Evolutionary conservation across 2,797 vertebrate genomes (phyloP), one percentile per base, ranked within the genome.

Genomic region (Phoeniculus purpureus): DNA sequence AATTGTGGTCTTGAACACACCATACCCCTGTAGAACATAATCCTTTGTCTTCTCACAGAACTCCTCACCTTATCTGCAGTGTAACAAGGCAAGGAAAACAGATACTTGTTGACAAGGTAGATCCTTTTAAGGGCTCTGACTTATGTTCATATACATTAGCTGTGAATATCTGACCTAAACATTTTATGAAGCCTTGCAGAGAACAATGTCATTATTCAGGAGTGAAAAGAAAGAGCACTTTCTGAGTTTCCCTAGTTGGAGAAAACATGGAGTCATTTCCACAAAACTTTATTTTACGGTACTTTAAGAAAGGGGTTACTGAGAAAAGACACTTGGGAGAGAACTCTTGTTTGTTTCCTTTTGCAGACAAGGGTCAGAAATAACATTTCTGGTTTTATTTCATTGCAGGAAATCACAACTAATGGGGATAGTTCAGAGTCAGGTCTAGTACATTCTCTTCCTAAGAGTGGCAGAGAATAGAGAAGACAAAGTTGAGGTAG

Each of bases 161-260:
- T 62, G 17, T 73, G 72, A 76, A 66, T 79, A 48, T 56, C 20
- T 77, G 83, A 71, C 77, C 23, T 43, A 64, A 77, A 48, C 29
- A 34, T 27, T 73, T 37, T 29, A 52, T 52, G 22, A 62, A 60
- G 7, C 76, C 7, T 47, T 76, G 13, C n/a, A 82, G 13, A 47
- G 26, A 81, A 67, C 27, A 71, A 79, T 47, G 31, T 56, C 8
- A 48, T 8, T n/a, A 55, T 48, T 48, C 25, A 55, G 11, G 2
- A 3, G 8, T n/a, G 6, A 37, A 64, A 77, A 77, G n/a, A 26
- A 85, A 58, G 1, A 0, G 0, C 3, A 51, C 6, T 56, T 80
- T 89, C 20, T 29, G 73, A 19, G n/a, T 32, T 82, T 73, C 80
- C 16, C 22, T 62, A 43, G 17, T 70, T 23, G 79, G 18, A 54